Base-by-base conservation (phyloP, 2,113 vertebrate genomes). In the Rhea pennata region DNA sequence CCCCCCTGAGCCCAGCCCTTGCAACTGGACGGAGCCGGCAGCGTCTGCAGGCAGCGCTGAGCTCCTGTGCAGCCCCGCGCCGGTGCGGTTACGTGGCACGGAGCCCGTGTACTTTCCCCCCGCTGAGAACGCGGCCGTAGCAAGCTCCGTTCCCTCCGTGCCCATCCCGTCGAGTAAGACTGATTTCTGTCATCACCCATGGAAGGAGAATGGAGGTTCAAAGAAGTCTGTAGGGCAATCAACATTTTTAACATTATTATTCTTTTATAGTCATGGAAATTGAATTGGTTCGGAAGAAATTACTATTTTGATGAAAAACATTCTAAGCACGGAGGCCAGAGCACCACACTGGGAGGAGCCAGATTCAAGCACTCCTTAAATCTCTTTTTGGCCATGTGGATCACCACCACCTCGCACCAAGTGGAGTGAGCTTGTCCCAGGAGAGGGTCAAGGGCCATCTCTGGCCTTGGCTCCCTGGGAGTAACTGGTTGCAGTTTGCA, bases 371-470 rank as follows among this genome's bases (percentile, higher is more conserved):
- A n/a, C 8, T 13, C 66, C 51, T 75, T 42, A 8, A 4, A 24
- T 70, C 40, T 56, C 4, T 31, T 80, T 46, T 36, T 73, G 77
- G 8, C 53, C 20, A 24, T 20, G 42, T 26, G 22, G 16, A 7
- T 27, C 1, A 0, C 33, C 23, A 23, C 7, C 0, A 2, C 14
- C 12, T 36, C 39, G 12, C 0, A 2, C 7, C 27, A 19, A 59
- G 56, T 14, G 14, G 16, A 33, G 56, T 1, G 3, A 48, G 64
- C 26, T 75, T 40, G 39, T 69, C 26, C 46, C 71, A 61, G 44
- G 12, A 5, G 29, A 17, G 29, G 56, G 21, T 10, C 56, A 39
- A 66, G 64, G 39, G 64, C 39, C 1, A 6, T 59, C 56, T 10
- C 56, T 59, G 29, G 16, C 29, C 16, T 31, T 16, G 11, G 56